Conservation (phyloP, 2,113 vertebrate genomes). For the Myrmecophaga tridactyla region DNA sequence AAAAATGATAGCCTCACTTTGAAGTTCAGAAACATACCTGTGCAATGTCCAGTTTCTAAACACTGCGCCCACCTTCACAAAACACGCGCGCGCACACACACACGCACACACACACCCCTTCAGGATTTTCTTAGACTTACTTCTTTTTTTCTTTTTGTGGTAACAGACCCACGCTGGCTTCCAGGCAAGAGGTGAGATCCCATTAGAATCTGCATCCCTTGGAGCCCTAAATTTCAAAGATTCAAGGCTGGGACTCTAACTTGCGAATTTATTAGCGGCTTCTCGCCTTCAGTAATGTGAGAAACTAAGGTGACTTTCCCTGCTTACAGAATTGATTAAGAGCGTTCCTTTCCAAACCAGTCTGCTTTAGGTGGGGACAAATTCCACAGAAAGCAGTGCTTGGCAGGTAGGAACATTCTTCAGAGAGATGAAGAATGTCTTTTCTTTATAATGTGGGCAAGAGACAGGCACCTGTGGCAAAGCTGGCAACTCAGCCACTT, state of each 20-base stretch:
- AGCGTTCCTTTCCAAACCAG: not conserved
- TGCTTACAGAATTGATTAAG: not conserved
- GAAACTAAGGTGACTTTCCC: not conserved
- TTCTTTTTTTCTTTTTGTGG: not conserved
- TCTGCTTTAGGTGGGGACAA: conserved; percentile 42
- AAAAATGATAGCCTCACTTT: accelerated
- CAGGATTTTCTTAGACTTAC: not conserved
- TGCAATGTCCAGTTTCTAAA: too few relatives aligned
- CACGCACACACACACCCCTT: accelerated
- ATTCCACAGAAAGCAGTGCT: not conserved
- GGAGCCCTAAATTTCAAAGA: not conserved
- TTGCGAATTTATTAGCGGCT: conserved; percentile 64
- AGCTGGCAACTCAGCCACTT: not conserved
- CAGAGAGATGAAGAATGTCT: not conserved
- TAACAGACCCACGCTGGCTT: not conserved
- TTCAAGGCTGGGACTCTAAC: not conserved
- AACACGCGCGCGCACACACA: too few relatives aligned
- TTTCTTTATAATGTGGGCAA: not conserved
- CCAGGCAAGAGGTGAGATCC: accelerated
- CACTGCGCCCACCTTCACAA: accelerated
- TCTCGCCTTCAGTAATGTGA: conserved; percentile 36
- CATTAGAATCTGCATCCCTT: not conserved
- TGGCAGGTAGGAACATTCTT: not conserved
- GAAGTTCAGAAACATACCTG: not conserved
- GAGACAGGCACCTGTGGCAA: not conserved